phyloP scores from a whole-genome alignment of 2,888 invertebrate species.

The Mythimna vitellina region DNA sequence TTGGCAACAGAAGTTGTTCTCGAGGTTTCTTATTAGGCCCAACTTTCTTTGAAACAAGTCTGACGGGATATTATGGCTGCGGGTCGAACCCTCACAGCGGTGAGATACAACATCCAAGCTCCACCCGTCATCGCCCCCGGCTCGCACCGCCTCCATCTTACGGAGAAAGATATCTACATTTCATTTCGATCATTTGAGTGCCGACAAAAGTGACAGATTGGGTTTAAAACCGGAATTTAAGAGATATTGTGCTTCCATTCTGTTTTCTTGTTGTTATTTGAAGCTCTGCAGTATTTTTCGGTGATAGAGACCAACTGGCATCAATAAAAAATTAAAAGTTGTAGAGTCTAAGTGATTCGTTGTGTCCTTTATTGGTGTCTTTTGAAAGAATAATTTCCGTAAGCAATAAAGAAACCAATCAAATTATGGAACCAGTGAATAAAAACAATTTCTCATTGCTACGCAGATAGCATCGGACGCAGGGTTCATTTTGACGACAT shows the following conservation, averaged over 20 bases:
- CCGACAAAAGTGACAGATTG: slow-evolving; percentile 27
- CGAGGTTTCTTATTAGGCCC: slow-evolving; percentile 3
- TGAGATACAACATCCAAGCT: slow-evolving; percentile 18
- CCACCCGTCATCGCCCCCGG: slow-evolving; percentile 30
- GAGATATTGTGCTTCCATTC: slow-evolving; percentile 3
- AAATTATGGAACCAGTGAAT: not conserved
- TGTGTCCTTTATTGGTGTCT: slow-evolving; percentile 1
- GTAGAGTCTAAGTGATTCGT: not conserved
- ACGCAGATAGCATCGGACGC: not conserved
- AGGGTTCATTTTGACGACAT: not conserved
- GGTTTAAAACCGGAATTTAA: slow-evolving; percentile 35
- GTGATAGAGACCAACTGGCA: not conserved
- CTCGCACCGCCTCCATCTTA: slow-evolving; percentile 8
- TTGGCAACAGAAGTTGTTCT: slow-evolving; percentile 11
- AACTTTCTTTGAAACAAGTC: slow-evolving; percentile 42
- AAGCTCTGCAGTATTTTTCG: not conserved
- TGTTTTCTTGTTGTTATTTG: slow-evolving; percentile 10
- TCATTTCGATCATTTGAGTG: slow-evolving; percentile 17
- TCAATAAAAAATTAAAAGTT: not conserved
- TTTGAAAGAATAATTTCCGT: slow-evolving; percentile 11
- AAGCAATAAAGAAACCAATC: not conserved
- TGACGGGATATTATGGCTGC: slow-evolving; percentile 22
- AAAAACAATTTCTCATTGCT: not conserved
- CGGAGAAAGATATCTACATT: slow-evolving; percentile 36
- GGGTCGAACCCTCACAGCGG: slow-evolving; percentile 18